Percentiles rank a stretch among this genome's conserved stretches.
These are phyloP conservation scores for Rhinoptilus africanus DNA, from an alignment of 2,113 vertebrate species.

Conservation along the genomic window DNA sequence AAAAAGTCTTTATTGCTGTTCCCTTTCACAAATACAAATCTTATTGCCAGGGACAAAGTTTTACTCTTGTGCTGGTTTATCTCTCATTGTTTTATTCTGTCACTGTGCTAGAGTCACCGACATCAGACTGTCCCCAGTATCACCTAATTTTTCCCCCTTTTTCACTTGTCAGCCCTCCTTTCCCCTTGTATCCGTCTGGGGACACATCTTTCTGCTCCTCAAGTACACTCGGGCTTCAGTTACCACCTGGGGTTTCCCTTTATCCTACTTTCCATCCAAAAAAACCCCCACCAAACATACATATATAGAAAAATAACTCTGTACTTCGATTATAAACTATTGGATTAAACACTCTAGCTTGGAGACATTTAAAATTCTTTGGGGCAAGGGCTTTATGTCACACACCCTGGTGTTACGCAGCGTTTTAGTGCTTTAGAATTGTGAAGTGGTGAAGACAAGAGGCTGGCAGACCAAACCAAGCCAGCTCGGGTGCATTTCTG, in stretches of 20 bases:
- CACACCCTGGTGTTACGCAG: background rate
- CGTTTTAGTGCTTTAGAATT: background rate
- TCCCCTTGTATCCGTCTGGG: background rate
- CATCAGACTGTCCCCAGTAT: background rate
- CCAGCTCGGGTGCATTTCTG: background rate
- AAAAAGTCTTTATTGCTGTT: background rate
- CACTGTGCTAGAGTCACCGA: background rate
- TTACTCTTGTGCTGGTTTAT: background rate
- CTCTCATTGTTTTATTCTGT: background rate
- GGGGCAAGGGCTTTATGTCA: background rate
- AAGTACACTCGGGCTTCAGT: background rate
- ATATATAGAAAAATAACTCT: background rate
- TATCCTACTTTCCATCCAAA: background rate
- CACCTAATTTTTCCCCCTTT: background rate
- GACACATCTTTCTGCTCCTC: background rate
- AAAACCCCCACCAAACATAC: background rate
- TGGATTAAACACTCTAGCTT: fast-evolving
- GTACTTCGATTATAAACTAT: background rate
- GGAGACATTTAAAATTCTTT: background rate
- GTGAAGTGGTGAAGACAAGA: background rate
- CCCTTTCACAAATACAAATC: background rate
- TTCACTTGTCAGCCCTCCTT: background rate
- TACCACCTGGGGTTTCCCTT: background rate
- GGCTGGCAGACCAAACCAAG: background rate
- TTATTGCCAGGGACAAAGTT: background rate